phyloP scores from a whole-genome alignment of 2,888 invertebrate species.

The Sminthurides aquaticus region DNA sequence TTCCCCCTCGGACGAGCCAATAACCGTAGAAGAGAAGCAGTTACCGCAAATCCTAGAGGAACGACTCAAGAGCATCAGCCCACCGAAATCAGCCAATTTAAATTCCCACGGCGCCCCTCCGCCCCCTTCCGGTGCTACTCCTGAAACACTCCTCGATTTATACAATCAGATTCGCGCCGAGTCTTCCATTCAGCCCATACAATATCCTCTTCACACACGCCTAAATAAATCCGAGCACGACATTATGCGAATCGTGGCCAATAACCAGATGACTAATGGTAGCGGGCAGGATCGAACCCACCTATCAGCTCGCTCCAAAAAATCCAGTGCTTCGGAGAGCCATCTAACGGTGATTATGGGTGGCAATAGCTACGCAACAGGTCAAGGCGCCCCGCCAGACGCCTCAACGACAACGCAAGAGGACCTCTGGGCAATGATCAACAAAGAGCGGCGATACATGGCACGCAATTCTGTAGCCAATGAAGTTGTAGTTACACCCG shows the following conservation, averaged over 20 bases:
- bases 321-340: conserved; percentile 21
- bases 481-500: conserved; percentile 17
- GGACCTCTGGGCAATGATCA: conserved; percentile 41
- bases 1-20: conserved; percentile 32
- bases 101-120: background rate
- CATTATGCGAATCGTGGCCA: conserved; percentile 7
- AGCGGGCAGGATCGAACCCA: background rate
- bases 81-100: background rate
- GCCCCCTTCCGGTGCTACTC: background rate
- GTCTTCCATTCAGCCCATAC: conserved; percentile 17
- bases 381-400: background rate
- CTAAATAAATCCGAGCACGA: conserved; percentile 26
- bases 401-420: conserved; percentile 35
- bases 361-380: background rate
- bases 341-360: conserved; percentile 21
- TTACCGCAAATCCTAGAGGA: conserved; percentile 35
- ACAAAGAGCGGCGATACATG: conserved; percentile 40
- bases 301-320: conserved; percentile 12
- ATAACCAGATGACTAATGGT: background rate
- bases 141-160: conserved; percentile 18
- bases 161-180: conserved; percentile 16
- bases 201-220: conserved; percentile 15
- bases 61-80: background rate
- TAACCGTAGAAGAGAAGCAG: conserved; percentile 33
- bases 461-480: conserved; percentile 29